Base-by-base conservation (phyloP, 2,113 vertebrate genomes). In the Microtus oregoni region DNA sequence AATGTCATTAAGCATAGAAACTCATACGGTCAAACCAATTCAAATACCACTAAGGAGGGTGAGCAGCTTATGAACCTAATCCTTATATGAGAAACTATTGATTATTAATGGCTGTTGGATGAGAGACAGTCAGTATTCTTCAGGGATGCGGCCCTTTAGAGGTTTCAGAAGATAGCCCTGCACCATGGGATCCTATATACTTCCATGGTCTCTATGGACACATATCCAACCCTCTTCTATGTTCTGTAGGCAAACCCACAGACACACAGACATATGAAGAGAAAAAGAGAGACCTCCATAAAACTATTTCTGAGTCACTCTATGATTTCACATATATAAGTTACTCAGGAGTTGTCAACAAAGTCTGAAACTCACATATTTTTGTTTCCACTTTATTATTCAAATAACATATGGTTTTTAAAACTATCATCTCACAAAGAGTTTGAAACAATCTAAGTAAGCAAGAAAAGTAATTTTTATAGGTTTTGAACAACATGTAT, bases 381-480 rank as follows among this genome's bases (percentile, higher is more conserved):
- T 92, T 68, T 38, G 44, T 83, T 90, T 87, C 26, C 41, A 92
- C 28, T 72, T 9, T 89, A 28, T 58, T 47, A 63, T 30, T 55
- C 67, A 78, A 90, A 68, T 44, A 85, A 61, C 73, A 5, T 1
- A 7, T 26, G 5, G 52, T 2, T 86, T 78, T 81, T 24, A 78
- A 32, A 86, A 89, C 86, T 58, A 7, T 58, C 8, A 87, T 91
- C 82, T 89, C 28, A 52, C 1, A 68, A 55, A 26, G 3, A 81
- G 30, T 67, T 91, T 63, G 55, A 95, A 93, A 32, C 7, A 82
- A 75, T 93, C 79, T 77, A 50, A 47, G 92, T 58, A 24, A 78
- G 44, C 17, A 89, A 82, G 11, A 41, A 94, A 70, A 38, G 13
- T 12, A 47, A 87, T 90, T 88, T 92, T 61, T 77, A 67, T 87